These are phyloP conservation scores for Prionailurus viverrinus DNA, from an alignment of 2,113 vertebrate genomes.

Conservation along the genomic window DNA sequence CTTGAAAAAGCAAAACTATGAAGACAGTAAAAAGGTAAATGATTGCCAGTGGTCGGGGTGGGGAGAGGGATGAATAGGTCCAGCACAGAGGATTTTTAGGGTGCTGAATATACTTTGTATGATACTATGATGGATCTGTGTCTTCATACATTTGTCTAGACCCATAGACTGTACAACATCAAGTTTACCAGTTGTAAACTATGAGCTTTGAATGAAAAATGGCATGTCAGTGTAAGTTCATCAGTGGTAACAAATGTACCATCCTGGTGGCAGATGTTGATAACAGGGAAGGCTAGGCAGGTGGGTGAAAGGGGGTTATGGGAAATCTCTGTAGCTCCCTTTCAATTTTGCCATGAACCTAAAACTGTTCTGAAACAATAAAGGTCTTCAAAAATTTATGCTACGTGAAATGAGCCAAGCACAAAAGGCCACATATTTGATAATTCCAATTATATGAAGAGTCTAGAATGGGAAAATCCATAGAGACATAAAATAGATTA, in stretches of 20 bases:
- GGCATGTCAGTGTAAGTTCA: not conserved
- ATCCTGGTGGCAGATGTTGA: not conserved
- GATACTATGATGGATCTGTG: not conserved
- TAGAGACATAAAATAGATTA: not conserved
- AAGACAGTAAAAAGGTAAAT: not conserved
- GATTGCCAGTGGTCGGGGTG: not conserved
- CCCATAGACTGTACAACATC: not conserved
- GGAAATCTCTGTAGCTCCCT: not conserved
- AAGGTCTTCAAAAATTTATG: not conserved
- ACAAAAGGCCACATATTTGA: not conserved
- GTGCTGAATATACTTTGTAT: not conserved
- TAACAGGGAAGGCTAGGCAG: not conserved
- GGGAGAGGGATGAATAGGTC: not conserved
- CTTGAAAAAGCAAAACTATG: not conserved
- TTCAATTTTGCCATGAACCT: not conserved
- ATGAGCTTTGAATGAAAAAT: not conserved
- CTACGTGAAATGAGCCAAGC: not conserved
- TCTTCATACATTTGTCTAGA: not conserved
- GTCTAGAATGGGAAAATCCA: not conserved
- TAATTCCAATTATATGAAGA: not conserved
- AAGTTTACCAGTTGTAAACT: not conserved
- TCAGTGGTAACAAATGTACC: not conserved
- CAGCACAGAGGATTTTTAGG: not conserved
- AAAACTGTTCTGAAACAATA: not conserved
- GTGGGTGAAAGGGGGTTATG: not conserved